phyloP scores from a whole-genome alignment of 2,797 vertebrate genomes.

The Choloepus didactylus region DNA sequence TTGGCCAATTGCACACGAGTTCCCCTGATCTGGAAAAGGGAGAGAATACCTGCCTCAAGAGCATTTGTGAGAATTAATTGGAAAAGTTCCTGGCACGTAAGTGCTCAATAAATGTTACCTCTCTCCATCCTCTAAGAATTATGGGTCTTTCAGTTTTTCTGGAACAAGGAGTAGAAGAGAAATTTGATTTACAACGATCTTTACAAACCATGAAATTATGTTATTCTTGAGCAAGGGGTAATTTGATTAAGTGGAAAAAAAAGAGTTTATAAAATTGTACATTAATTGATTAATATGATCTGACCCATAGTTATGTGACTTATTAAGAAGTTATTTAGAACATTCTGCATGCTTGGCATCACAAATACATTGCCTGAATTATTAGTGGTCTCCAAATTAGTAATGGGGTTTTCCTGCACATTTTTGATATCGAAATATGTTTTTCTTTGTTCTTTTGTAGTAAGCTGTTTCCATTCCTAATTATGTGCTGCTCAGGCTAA shows the following conservation, averaged over 20 bases:
- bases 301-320: neutral
- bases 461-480: constrained; percentile 25
- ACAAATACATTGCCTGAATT: neutral
- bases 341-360: constrained; percentile 24
- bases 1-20: neutral
- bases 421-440: constrained; percentile 48
- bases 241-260: constrained; percentile 55
- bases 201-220: neutral
- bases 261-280: neutral
- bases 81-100: neutral
- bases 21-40: neutral
- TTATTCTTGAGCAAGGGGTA: constrained; percentile 39
- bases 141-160: neutral
- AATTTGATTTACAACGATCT: neutral
- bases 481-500: neutral
- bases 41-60: neutral
- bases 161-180: neutral
- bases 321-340: neutral
- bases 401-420: neutral
- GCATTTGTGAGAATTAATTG: neutral
- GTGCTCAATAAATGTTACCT: neutral
- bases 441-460: constrained; percentile 55
- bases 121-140: constrained; percentile 38
- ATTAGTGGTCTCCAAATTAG: constrained; percentile 55
- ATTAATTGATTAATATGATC: constrained; percentile 27